Conservation (phyloP, 2,797 vertebrate species). For the Notolepis coatsorum region DNA sequence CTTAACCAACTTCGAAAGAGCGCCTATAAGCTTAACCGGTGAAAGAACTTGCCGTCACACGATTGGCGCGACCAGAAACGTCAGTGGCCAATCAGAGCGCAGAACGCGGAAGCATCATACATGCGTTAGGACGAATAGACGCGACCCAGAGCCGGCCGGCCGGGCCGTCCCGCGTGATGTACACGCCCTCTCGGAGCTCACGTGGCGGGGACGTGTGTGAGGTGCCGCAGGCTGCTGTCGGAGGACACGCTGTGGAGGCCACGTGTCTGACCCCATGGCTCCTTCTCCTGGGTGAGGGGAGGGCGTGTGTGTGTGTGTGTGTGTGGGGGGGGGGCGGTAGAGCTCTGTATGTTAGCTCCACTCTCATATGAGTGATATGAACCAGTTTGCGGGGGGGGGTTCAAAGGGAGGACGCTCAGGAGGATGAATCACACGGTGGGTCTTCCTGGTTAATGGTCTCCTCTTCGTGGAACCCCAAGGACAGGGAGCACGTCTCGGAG, state of each 20-base stretch:
- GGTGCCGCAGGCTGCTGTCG: constrained; percentile 20
- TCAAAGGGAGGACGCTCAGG: constrained; percentile 43
- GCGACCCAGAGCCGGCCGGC: too few relatives aligned
- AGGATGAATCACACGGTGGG: background rate
- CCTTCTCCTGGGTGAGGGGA: constrained; percentile 29
- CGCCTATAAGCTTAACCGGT: too few relatives aligned
- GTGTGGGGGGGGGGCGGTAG: too few relatives aligned
- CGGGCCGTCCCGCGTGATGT: too few relatives aligned
- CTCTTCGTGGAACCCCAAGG: constrained; percentile 42
- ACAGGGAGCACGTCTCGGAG: constrained; percentile 38
- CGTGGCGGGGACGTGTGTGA: constrained; percentile 8
- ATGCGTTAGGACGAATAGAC: too few relatives aligned
- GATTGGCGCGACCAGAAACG: too few relatives aligned
- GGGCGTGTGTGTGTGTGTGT: constrained; percentile 4
- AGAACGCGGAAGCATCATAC: too few relatives aligned
- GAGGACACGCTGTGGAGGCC: constrained; percentile 13
- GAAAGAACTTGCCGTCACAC: too few relatives aligned
- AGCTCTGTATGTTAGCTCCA: background rate
- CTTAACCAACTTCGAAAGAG: too few relatives aligned
- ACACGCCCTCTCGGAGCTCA: background rate
- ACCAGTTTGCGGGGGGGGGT: constrained; percentile 35
- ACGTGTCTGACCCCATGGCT: constrained; percentile 39
- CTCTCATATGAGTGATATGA: constrained; percentile 31
- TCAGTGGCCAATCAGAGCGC: too few relatives aligned
- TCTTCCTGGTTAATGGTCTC: constrained; percentile 48